Base-by-base conservation (phyloP, 2,888 invertebrate species). In the Coelopa pilipes region DNA sequence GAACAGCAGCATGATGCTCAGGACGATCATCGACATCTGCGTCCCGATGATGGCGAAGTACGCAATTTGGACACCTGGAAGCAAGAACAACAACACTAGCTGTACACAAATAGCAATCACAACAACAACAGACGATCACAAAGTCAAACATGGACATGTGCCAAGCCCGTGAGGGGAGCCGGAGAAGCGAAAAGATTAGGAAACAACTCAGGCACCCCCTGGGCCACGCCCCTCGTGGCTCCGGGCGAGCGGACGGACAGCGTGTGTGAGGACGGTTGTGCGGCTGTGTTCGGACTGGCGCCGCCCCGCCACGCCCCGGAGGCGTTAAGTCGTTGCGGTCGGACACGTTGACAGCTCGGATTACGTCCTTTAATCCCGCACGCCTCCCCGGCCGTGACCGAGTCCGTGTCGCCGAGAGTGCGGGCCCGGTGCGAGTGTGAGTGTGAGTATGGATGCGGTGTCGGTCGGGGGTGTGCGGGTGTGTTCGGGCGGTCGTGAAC, bases 31-130 rank as follows among this genome's bases (percentile, higher is more conserved):
- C 82, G 93, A 93, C 89, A 93, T 90, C 88, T 93, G 93, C 66
- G 93, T 93, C 84, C 93, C 93, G 87, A 93, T 93, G 81, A 93
- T 93, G 81, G 93, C 93, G 81, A 92, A 90, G 88, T 93, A 93
- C 79, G 93, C 93, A 88, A 93, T 93, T 90, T 93, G 93, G 82
- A 93, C 93, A 88, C 93, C 93, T 93, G 91, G 66, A 92, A 91
- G 74, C 45, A 17, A 70, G 49, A 73, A 60, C 9, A 60, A 24
- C 17, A 66, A 66, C 17, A 24, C 50, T 5, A 69, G n/a, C 15
- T 57, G 17, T 34, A 50, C 17, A 49, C 19, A 50, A 66, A 47
- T 19, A 66, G 9, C 46, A 66, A 50, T 49, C 7, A 66, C 19
- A 21, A 66, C 15, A 19, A 21, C 34, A 60, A 17, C 24, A 60